Evolutionary conservation across 2,113 vertebrate genomes (phyloP).

Genomic region (Rhombomys opimus): DNA sequence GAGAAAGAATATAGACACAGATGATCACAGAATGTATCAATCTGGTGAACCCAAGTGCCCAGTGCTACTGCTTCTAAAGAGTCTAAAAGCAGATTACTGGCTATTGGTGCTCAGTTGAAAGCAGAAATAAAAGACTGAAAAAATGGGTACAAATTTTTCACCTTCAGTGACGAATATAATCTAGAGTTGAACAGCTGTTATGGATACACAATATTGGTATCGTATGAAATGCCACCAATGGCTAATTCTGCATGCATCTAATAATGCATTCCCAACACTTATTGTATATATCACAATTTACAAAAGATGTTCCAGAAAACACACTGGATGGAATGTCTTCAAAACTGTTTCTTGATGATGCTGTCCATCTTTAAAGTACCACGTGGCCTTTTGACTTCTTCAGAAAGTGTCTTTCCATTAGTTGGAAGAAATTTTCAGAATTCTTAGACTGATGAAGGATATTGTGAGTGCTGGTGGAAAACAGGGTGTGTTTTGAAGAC

Average conservation of each 20-base stretch:
- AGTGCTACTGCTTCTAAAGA: background rate
- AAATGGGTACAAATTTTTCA: background rate
- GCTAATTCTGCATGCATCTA: background rate
- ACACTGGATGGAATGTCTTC: background rate
- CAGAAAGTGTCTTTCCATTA: background rate
- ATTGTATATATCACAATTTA: background rate
- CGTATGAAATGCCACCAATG: background rate
- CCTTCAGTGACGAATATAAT: background rate
- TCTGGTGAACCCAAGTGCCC: background rate
- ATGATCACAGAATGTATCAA: background rate
- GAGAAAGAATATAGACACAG: background rate
- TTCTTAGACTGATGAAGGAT: background rate
- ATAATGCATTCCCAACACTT: background rate
- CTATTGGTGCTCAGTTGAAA: fast-evolving
- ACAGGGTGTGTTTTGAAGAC: background rate
- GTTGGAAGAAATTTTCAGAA: background rate
- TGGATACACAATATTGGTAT: background rate
- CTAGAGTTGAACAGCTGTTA: background rate
- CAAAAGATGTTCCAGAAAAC: background rate
- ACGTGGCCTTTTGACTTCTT: background rate
- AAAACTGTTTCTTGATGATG: background rate
- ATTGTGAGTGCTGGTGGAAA: background rate
- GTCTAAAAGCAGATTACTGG: background rate
- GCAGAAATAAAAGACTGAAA: background rate
- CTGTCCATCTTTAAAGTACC: background rate